Evolutionary conservation across 2,113 vertebrate genomes (phyloP).

Genomic region (Poecilia latipinna): DNA sequence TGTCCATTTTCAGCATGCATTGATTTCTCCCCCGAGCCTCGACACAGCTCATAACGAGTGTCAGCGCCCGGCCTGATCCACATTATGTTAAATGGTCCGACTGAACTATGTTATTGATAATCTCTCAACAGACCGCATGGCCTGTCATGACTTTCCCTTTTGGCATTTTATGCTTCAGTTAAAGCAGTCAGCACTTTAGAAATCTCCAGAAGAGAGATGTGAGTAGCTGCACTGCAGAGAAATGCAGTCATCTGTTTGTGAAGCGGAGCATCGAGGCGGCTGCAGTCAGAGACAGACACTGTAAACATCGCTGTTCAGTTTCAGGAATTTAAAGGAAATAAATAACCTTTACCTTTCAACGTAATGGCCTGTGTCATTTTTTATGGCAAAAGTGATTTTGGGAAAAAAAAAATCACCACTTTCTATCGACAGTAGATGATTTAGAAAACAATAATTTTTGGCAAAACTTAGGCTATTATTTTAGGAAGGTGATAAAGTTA

Average conservation of each 20-base stretch:
- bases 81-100: constrained; percentile 56
- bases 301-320: background rate
- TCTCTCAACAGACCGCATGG: constrained; percentile 32
- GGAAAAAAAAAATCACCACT: too few species aligned
- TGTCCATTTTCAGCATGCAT: constrained; percentile 19
- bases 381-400: too few species aligned
- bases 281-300: background rate
- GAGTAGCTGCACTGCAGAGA: constrained; percentile 12
- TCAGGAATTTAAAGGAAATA: too few species aligned
- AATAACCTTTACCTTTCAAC: too few species aligned
- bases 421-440: too few species aligned
- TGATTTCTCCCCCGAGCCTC: constrained; percentile 48
- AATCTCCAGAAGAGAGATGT: constrained; percentile 1
- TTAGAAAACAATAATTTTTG: too few species aligned
- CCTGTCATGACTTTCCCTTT: constrained; percentile 24
- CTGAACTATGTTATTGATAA: constrained; percentile 46
- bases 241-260: constrained; percentile 8
- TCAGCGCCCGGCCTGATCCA: constrained; percentile 34
- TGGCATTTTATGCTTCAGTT: constrained; percentile 43
- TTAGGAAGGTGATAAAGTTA: too few species aligned
- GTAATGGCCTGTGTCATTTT: too few species aligned
- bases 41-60: constrained; percentile 50
- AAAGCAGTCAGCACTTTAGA: constrained; percentile 40
- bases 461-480: too few species aligned
- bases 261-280: background rate